phyloP scores from a whole-genome alignment of 2,888 invertebrate genomes.

The Tupiocoris notatus region DNA sequence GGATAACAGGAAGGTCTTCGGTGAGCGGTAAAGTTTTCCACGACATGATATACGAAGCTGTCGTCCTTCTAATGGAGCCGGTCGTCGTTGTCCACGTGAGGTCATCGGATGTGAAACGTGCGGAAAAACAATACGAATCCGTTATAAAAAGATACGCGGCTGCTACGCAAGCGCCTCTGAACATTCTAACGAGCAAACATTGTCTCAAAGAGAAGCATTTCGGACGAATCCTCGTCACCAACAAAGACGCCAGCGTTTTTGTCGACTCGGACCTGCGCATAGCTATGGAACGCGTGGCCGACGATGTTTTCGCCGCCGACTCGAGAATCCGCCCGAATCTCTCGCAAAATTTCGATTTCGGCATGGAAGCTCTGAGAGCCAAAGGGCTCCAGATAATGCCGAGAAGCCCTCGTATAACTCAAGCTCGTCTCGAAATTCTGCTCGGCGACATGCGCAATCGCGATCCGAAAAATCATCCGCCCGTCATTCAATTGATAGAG shows the following conservation, averaged over 20 bases:
- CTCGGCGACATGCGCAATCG: conserved; percentile 3
- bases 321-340: not conserved
- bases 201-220: conserved; percentile 8
- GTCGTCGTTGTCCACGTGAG: conserved; percentile 14
- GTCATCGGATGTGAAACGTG: not conserved
- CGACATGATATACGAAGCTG: conserved; percentile 5
- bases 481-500: conserved; percentile 1
- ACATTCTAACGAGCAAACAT: conserved; percentile 22
- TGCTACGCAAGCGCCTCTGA: not conserved
- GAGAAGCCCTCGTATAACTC: not conserved
- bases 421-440: not conserved
- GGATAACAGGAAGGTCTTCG: not conserved
- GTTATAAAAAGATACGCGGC: not conserved
- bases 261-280: conserved; percentile 10
- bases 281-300: conserved; percentile 8
- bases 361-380: not conserved
- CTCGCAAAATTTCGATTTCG: not conserved
- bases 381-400: conserved; percentile 18
- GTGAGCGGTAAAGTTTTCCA: conserved; percentile 5
- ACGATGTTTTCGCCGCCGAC: not conserved
- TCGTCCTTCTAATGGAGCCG: not conserved
- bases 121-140: conserved; percentile 6
- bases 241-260: conserved; percentile 16
- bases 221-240: conserved; percentile 18
- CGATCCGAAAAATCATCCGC: conserved; percentile 11